Evolutionary conservation across 2,888 invertebrate genomes (phyloP).

Genomic region (Xestoiulus laeticollis): DNA sequence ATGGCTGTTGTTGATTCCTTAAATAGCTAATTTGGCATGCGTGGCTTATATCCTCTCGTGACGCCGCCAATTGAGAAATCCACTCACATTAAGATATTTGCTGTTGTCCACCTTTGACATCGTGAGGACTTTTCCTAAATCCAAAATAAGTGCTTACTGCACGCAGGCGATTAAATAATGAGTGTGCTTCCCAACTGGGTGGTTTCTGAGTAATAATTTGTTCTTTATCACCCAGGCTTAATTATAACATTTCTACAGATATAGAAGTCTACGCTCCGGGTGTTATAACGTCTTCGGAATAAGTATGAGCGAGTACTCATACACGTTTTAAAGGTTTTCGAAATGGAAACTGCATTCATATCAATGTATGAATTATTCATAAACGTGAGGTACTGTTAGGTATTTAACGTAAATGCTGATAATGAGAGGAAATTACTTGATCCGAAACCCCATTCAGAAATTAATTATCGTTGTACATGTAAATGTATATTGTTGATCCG

Average conservation of each 20-base stretch:
- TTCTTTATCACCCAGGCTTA: slow-evolving; percentile 11
- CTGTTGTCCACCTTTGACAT: slow-evolving; percentile 27
- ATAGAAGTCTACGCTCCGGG: not conserved
- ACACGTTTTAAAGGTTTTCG: not conserved
- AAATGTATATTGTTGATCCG: no score
- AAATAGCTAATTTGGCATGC: slow-evolving; percentile 21
- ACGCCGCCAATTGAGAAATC: slow-evolving; percentile 12
- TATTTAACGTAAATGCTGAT: not conserved
- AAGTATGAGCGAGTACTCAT: not conserved
- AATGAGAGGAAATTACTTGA: not conserved
- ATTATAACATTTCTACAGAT: not conserved
- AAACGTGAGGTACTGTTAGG: not conserved
- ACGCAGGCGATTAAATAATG: not conserved
- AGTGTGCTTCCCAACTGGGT: not conserved
- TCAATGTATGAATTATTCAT: not conserved
- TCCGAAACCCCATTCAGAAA: not conserved
- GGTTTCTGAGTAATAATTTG: not conserved
- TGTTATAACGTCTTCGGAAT: not conserved
- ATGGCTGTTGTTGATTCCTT: not conserved
- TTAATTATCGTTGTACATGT: no score
- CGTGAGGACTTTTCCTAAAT: not conserved
- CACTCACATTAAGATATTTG: not conserved
- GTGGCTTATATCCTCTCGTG: not conserved
- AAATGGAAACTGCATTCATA: not conserved
- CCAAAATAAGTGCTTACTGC: not conserved